phyloP scores from a whole-genome alignment of 2,888 invertebrate species.

The Germaria angustata region DNA sequence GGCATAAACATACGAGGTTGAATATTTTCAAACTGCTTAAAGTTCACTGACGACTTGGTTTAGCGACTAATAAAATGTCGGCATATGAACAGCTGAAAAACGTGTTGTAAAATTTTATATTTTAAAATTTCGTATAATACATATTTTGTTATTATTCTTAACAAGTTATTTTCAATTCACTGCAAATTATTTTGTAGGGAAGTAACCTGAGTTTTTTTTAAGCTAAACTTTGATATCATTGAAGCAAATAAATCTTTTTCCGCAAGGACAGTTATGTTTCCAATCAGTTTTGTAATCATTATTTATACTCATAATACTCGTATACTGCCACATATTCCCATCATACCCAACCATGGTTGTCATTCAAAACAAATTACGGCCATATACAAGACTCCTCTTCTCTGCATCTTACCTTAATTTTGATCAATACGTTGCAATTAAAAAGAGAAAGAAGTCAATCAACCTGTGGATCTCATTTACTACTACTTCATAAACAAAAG shows the following conservation, averaged over 20 bases:
- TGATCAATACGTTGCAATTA: constrained; percentile 39
- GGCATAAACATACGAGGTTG: too few species aligned
- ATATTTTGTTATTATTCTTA: too few species aligned
- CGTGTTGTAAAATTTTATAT: too few species aligned
- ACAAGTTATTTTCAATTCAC: not conserved
- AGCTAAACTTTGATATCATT: constrained; percentile 7
- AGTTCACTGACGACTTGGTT: too few species aligned
- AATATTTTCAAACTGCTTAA: too few species aligned
- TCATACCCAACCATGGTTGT: not conserved
- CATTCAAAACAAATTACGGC: not conserved
- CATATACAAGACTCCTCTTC: not conserved
- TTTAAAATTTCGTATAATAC: too few species aligned
- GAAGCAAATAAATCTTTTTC: constrained; percentile 32
- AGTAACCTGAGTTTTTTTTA: not conserved
- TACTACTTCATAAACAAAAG: constrained; percentile 6
- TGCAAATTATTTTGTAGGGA: not conserved
- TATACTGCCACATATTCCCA: not conserved
- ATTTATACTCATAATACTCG: constrained; percentile 8
- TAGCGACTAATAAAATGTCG: too few species aligned
- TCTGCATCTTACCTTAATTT: not conserved
- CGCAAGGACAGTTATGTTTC: constrained; percentile 19
- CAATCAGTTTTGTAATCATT: constrained; percentile 51
- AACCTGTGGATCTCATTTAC: constrained; percentile 29
- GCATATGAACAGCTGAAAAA: too few species aligned
- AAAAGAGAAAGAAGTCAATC: constrained; percentile 49